Evolutionary conservation across 2,888 invertebrate species (phyloP).

Genomic region (Nephrotoma guestfalica): DNA sequence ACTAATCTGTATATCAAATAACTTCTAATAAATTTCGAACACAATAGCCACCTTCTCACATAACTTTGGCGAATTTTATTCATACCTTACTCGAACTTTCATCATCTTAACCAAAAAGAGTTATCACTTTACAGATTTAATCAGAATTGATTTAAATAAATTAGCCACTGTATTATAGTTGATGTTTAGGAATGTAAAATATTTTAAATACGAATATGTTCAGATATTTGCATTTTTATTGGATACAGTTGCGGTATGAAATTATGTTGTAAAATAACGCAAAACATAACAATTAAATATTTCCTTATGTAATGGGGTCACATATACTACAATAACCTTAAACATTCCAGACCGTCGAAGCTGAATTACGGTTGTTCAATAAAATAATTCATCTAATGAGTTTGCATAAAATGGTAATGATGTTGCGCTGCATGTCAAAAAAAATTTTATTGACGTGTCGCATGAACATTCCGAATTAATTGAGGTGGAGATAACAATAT

Average conservation of each 20-base stretch:
- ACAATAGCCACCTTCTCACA: neutral
- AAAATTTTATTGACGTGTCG: neutral
- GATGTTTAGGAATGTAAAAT: neutral
- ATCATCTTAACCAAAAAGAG: neutral
- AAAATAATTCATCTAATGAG: neutral
- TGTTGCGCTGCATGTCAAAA: neutral
- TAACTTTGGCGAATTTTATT: neutral
- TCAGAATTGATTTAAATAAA: neutral
- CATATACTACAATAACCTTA: neutral
- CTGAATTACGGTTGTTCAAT: neutral
- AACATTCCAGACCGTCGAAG: neutral
- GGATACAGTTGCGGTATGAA: neutral
- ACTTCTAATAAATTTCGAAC: neutral
- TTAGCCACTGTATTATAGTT: neutral
- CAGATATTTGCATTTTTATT: neutral
- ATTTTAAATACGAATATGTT: neutral
- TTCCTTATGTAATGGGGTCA: neutral
- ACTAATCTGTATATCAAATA: neutral
- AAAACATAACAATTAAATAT: neutral
- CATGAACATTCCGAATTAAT: neutral
- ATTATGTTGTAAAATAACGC: neutral
- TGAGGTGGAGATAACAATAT: neutral
- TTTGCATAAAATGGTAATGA: neutral
- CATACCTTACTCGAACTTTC: neutral
- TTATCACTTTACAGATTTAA: neutral